phyloP scores from a whole-genome alignment of 2,888 invertebrate species.

The Volucella inanis region DNA sequence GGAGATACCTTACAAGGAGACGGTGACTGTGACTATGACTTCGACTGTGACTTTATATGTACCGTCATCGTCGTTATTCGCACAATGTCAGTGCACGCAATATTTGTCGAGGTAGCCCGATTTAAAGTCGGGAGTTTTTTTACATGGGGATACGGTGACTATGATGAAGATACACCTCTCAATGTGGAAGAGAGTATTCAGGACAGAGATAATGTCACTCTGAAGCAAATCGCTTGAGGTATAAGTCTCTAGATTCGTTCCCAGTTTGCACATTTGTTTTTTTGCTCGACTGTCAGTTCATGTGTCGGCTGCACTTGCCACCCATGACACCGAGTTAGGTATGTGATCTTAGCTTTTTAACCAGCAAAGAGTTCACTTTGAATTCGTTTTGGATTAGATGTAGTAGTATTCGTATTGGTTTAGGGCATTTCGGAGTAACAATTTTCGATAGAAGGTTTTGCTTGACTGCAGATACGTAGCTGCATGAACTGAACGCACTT shows the following conservation, averaged over 20 bases:
- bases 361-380: conserved; percentile 22
- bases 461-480: too few relatives aligned
- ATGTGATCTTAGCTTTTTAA: conserved; percentile 41
- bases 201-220: conserved; percentile 63
- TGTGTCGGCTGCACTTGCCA: conserved; percentile 70
- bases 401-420: too few relatives aligned
- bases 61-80: conserved; percentile 58
- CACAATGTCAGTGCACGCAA: conserved; percentile 66
- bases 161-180: conserved; percentile 16
- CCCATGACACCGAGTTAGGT: conserved; percentile 26
- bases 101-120: conserved; percentile 43
- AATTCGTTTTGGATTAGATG: conserved; percentile 59
- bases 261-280: conserved; percentile 60
- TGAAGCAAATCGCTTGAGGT: conserved; percentile 53
- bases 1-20: conserved; percentile 12
- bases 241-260: neutral
- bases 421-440: too few relatives aligned
- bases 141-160: neutral
- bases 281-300: conserved; percentile 52
- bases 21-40: conserved; percentile 13
- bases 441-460: too few relatives aligned
- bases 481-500: too few relatives aligned
- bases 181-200: conserved; percentile 37
- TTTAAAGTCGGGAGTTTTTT: conserved; percentile 38
- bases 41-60: neutral